phyloP scores from a whole-genome alignment of 2,113 vertebrate genomes.

The Vidua chalybeata region DNA sequence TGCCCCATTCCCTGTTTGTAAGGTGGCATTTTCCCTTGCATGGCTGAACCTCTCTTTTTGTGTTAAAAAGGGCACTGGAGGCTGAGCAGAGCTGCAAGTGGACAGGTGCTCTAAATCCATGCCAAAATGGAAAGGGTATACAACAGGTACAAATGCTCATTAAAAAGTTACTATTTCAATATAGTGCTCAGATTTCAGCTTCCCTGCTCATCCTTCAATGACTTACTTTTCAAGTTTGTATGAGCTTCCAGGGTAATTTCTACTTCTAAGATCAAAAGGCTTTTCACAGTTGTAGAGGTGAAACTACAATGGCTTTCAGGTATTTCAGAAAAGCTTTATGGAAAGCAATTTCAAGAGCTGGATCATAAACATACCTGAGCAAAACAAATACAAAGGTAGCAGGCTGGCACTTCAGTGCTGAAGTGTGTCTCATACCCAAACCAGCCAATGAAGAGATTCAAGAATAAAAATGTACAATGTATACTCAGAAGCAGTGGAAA shows the following conservation, averaged over 20 bases:
- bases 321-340: not conserved
- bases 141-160: not conserved
- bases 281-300: not conserved
- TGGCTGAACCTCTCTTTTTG: not conserved
- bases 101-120: not conserved
- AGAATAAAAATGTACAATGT: not conserved
- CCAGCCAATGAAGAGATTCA: not conserved
- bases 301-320: not conserved
- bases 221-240: not conserved
- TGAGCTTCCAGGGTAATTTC: not conserved
- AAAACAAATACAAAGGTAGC: not conserved
- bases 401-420: not conserved
- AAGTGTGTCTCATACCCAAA: not conserved
- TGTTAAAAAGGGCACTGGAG: not conserved
- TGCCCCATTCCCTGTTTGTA: rapidly evolving
- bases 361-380: not conserved
- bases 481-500: not conserved
- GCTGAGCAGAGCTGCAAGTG: not conserved
- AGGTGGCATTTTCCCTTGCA: not conserved
- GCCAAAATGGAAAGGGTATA: not conserved
- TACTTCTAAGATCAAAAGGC: not conserved
- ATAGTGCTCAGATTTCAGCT: not conserved
- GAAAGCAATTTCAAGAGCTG: not conserved
- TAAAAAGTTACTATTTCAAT: not conserved
- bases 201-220: not conserved